A percentile compares a stretch with the other conserved stretches of the same genome.
Conservation (phyloP, 2,113 vertebrate genomes). For the Seriola quinqueradiata region DNA sequence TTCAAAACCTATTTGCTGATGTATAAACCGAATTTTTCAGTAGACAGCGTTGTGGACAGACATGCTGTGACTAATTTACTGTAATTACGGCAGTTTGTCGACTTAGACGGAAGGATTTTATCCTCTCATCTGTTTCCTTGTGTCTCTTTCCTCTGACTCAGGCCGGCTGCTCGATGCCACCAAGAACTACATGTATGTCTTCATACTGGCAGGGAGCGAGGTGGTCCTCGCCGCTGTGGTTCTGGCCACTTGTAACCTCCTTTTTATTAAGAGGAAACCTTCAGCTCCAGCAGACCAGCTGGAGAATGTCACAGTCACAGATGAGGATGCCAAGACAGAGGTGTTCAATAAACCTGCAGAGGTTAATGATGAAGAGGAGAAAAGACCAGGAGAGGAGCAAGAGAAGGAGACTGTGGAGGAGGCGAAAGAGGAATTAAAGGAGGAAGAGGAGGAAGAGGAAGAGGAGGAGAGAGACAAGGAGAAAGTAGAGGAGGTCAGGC, state of each 20-base stretch:
- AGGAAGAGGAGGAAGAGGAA: constrained; percentile 79
- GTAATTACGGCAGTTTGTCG: no score
- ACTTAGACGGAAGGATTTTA: background rate
- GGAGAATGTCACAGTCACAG: constrained; percentile 78
- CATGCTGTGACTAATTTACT: no score
- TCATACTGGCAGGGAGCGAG: constrained; percentile 92
- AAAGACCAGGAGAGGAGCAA: constrained; percentile 45
- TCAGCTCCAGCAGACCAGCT: constrained; percentile 82
- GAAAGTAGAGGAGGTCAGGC: constrained; percentile 74
- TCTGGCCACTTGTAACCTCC: constrained; percentile 88
- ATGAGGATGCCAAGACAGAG: background rate
- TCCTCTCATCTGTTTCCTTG: background rate
- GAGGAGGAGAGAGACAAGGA: constrained; percentile 40
- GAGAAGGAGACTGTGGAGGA: constrained; percentile 32
- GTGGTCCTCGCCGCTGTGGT: constrained; percentile 90
- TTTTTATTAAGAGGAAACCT: constrained; percentile 87
- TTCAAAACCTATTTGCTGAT: no score
- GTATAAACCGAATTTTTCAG: no score
- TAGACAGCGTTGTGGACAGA: no score
- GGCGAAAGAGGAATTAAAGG: constrained; percentile 54
- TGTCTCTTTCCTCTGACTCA: constrained; percentile 63
- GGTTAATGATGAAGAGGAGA: constrained; percentile 31
- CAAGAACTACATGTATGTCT: constrained; percentile 90
- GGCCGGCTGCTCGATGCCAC: constrained; percentile 92
- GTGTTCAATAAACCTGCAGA: constrained; percentile 31